Percentiles rank a stretch among this genome's conserved stretches.
These are phyloP conservation scores for Indri indri DNA, from an alignment of 2,113 vertebrate genomes.

Conservation along the genomic window DNA sequence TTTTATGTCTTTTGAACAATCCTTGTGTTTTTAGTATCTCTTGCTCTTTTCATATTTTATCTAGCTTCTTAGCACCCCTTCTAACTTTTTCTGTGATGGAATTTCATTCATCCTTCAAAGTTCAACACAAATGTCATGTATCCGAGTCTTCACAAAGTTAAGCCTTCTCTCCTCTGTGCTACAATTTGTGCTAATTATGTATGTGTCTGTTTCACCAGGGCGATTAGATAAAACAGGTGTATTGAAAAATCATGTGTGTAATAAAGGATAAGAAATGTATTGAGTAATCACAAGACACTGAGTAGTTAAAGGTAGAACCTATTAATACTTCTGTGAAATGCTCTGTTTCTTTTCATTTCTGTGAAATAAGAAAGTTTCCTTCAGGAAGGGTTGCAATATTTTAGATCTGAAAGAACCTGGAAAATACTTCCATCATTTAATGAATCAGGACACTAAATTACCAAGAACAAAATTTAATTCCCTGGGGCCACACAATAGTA, in stretches of 20 bases:
- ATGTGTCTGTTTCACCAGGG: neutral
- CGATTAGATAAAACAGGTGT: neutral
- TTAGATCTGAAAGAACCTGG: neutral
- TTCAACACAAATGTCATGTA: neutral
- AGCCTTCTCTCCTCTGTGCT: neutral
- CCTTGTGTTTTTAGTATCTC: neutral
- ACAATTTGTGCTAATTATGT: neutral
- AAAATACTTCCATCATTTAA: neutral
- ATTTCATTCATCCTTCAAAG: neutral
- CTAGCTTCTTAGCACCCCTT: neutral
- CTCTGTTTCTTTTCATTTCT: neutral
- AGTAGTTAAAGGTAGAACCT: neutral
- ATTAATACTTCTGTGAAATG: accelerated
- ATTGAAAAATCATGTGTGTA: neutral
- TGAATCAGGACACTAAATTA: neutral
- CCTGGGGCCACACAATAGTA: neutral
- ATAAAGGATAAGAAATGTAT: neutral
- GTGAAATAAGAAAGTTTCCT: neutral
- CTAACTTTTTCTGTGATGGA: neutral
- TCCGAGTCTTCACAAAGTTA: neutral
- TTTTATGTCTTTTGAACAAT: neutral
- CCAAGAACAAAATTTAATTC: neutral
- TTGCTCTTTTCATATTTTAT: neutral
- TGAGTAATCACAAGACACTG: neutral
- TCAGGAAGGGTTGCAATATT: neutral